These are phyloP conservation scores for Chaenodraco wilsoni DNA, from an alignment of 2,797 vertebrate genomes.

Conservation along the genomic window DNA sequence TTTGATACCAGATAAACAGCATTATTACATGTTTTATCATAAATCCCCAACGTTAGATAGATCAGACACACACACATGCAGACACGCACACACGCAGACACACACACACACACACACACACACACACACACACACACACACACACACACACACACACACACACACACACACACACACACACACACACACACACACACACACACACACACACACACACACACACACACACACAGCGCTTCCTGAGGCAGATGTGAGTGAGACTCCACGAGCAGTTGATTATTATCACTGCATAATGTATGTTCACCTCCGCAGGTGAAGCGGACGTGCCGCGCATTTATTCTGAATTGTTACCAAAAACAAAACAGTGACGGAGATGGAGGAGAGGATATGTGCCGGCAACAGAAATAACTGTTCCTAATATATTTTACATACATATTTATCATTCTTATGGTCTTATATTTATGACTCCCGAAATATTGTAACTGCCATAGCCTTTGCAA, in stretches of 20 bases:
- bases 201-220: constrained; percentile 2
- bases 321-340: constrained; percentile 43
- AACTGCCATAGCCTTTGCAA: neutral
- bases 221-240: constrained; percentile 26
- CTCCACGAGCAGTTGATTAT: constrained; percentile 47
- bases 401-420: neutral
- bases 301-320: constrained; percentile 44
- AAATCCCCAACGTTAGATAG: constrained; percentile 12
- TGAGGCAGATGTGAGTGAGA: constrained; percentile 36
- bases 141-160: too few relatives aligned
- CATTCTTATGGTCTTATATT: neutral
- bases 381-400: neutral
- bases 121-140: too few relatives aligned
- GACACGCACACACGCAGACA: too few relatives aligned
- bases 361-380: constrained; percentile 2
- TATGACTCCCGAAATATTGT: neutral
- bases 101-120: too few relatives aligned
- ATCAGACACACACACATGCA: neutral
- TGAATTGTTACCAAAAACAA: constrained; percentile 23
- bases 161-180: constrained; percentile 13
- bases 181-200: neutral
- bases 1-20: constrained; percentile 34
- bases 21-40: constrained; percentile 37
- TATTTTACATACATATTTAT: neutral
- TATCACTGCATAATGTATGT: constrained; percentile 72